Base-by-base conservation (phyloP, 2,113 vertebrate species). In the Hippocampus zosterae region DNA sequence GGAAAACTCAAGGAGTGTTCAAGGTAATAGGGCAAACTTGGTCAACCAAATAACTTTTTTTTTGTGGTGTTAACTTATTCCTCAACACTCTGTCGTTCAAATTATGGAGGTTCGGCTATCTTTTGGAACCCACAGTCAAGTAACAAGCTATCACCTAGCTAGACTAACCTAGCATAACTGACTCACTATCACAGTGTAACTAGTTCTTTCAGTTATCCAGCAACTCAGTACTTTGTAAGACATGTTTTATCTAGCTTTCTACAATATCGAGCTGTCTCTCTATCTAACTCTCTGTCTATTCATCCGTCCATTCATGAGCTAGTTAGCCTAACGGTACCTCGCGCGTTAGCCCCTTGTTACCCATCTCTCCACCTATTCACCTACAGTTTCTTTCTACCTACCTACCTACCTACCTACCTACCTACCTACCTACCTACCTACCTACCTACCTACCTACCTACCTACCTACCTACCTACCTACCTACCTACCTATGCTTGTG, bases 21-120 rank as follows among this genome's bases (percentile, higher is more conserved):
- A 56, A 66, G 62, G 71, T 81, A 76, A 41, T 44, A 81, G 70
- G 80, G 73, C 60, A 63, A 71, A 83, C 82, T 83, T 85, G 81
- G 75, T 68, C 73, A 69, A 70, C 60, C 61, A 44, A 79, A 21
- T 59, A 21, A 15, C 5, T 71, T 62, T 62, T 37, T 84, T 85
- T 85, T 80, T 70, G 33, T 37, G 33, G 33, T 37, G 33, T 42
- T 73, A 63, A 68, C 59, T 68, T 60, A 71, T 84, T 81, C 75
- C 77, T 81, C 52, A 71, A 37, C 71, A 83, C 72, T 69, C 48
- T 53, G 79, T 80, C 62, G 65, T 84, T 85, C 80, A 89, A 85
- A 88, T 78, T 5, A 77, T 29, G 68, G 69, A 74, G 65, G 64
- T 76, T 74, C 65, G 82, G 81, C 81, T 84, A 42, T 8, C 41